Evolutionary conservation across 35 echinoderm and acorn worm species (phyloP), one percentile per base, ranked within the genome.

Genomic region (Chiridota heheva): DNA sequence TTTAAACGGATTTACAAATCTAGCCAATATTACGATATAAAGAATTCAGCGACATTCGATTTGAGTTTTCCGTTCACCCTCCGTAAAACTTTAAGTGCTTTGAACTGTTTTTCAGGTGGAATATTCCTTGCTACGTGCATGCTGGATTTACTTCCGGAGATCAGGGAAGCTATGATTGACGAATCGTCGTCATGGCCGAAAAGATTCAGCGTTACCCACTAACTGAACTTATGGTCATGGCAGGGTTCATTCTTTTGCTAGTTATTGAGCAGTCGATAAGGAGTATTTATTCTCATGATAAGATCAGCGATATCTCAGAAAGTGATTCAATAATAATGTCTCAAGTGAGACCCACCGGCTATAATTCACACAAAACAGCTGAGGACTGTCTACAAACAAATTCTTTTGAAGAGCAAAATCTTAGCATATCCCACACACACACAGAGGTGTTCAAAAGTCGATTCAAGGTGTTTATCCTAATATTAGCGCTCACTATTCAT

Each of bases 81-180:
- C n/a, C n/a, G n/a, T n/a, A n/a, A 78, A 5, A 7, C 47, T 40
- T 42, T 78, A 7, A 35, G 75, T n/a, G 75, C 58, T 5, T 70
- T 84, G 42, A 84, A 69, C 62, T 65, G 81, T n/a, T 84, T 69
- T 56, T 63, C 81, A 0, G 81, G 81, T 25, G 81, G 81, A 10
- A 67, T 84, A 3, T 84, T 84, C 49, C 40, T 84, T 15, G 63
- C 63, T 33, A 84, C 81, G 2, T 84, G 81, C 37, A 42, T 84
- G 64, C 46, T 84, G 20, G 81, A 84, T 42, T 53, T 84, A 10
- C 31, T 84, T 12, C 81, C 81, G 16, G 65, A 67, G 30, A 67
- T 60, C 25, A 41, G 81, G 22, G 81, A 70, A 61, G 58, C 75
- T 20, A 72, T 69, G 28, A 0, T 7, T 3, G 46, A 69, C 12